These are phyloP conservation scores for Pelvicachromis taeniatus DNA, from an alignment of 2,113 vertebrate genomes.

Conservation along the genomic window DNA sequence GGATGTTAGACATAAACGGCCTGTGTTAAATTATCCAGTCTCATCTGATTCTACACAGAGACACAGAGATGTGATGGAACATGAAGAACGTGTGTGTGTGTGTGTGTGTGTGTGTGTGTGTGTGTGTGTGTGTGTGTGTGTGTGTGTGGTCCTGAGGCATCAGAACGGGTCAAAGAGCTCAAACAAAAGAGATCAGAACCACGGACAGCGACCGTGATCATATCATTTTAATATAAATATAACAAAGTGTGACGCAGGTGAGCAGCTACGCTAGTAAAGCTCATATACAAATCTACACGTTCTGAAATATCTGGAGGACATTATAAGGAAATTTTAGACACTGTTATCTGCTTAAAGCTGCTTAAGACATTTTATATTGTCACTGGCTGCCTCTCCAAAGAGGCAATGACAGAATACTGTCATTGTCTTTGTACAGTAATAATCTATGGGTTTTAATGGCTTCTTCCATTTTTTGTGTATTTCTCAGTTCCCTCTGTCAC, in stretches of 20 bases:
- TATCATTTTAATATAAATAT: not conserved
- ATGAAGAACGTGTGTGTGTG: not conserved
- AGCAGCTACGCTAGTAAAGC: not conserved
- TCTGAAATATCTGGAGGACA: not conserved
- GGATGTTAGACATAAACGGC: not conserved
- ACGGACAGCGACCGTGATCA: not conserved
- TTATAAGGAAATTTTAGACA: not conserved
- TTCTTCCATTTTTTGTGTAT: not conserved
- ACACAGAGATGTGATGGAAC: not conserved
- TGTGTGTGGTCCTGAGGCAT: not conserved
- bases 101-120: not conserved
- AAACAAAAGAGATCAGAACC: constrained; percentile 8
- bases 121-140: not conserved
- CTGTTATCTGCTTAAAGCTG: not conserved
- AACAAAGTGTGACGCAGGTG: not conserved
- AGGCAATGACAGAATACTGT: not conserved
- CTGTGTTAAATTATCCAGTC: constrained; percentile 19
- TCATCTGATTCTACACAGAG: not conserved
- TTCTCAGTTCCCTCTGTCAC: not conserved
- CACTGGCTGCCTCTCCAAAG: not conserved
- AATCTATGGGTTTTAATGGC: not conserved
- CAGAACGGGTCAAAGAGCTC: not conserved
- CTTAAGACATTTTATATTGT: not conserved
- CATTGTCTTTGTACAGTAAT: not conserved
- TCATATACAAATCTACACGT: not conserved